Evolutionary conservation across 2,113 vertebrate species (phyloP).

Genomic region (Gnathochromis pfefferi): DNA sequence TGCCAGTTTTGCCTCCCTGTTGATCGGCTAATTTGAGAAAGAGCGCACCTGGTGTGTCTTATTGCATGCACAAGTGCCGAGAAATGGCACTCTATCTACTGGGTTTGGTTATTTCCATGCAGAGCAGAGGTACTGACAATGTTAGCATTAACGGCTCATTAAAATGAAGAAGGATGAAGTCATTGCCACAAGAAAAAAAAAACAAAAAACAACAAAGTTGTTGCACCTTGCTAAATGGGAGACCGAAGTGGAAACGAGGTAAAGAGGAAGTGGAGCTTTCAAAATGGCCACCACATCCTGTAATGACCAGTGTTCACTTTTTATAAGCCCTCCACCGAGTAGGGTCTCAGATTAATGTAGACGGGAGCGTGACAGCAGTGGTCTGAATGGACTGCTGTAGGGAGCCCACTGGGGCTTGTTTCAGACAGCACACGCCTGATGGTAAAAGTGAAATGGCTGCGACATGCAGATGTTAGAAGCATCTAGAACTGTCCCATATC

Average conservation of each 20-base stretch:
- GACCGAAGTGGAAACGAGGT: background rate
- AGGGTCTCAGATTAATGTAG: slow-evolving; percentile 45
- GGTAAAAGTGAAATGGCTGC: slow-evolving; percentile 55
- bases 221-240: slow-evolving; percentile 14
- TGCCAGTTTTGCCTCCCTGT: slow-evolving; percentile 71
- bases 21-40: slow-evolving; percentile 75
- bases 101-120: slow-evolving; percentile 56
- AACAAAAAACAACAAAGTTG: background rate
- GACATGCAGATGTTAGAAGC: slow-evolving; percentile 64
- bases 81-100: slow-evolving; percentile 52
- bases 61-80: slow-evolving; percentile 55
- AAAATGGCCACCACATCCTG: slow-evolving; percentile 45
- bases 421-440: slow-evolving; percentile 18
- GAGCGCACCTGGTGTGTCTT: slow-evolving; percentile 75
- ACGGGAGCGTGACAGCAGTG: slow-evolving; percentile 39
- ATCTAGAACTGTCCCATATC: slow-evolving; percentile 30
- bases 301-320: slow-evolving; percentile 28
- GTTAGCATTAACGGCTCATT: slow-evolving; percentile 64
- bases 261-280: slow-evolving; percentile 31
- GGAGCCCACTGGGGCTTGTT: slow-evolving; percentile 54
- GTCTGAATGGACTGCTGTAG: slow-evolving; percentile 55
- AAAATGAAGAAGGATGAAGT: slow-evolving; percentile 57
- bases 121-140: slow-evolving; percentile 55
- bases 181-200: background rate
- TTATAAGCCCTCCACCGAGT: slow-evolving; percentile 42